phyloP scores from a whole-genome alignment of 2,113 vertebrate species.

The Toxotes chatareus region DNA sequence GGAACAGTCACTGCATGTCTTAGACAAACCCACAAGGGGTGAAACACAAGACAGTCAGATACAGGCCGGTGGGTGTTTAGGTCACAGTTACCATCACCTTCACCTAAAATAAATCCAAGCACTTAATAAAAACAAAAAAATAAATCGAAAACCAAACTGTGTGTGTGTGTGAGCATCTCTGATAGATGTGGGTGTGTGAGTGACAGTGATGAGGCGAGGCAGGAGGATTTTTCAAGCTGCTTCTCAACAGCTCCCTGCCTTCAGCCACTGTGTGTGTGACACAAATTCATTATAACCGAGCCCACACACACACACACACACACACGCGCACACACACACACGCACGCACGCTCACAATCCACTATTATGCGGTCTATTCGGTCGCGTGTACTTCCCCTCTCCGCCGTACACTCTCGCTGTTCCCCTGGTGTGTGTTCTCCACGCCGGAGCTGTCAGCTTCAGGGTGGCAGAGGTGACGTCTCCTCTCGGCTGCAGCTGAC shows the following conservation, averaged over 20 bases:
- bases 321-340: no score
- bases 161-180: slow-evolving; percentile 5
- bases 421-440: background rate
- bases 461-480: slow-evolving; percentile 41
- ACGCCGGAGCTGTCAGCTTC: slow-evolving; percentile 64
- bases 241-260: slow-evolving; percentile 32
- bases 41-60: no score
- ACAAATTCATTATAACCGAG: slow-evolving; percentile 1
- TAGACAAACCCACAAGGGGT: no score
- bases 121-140: no score
- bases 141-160: background rate
- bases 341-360: background rate
- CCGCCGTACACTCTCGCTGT: background rate
- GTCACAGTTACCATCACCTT: no score
- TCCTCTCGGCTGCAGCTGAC: slow-evolving; percentile 73
- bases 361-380: background rate
- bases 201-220: slow-evolving; percentile 38
- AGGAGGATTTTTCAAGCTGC: slow-evolving; percentile 7
- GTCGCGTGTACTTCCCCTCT: background rate
- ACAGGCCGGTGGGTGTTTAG: no score
- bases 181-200: slow-evolving; percentile 37
- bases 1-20: no score
- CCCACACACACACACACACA: slow-evolving; percentile 29
- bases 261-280: background rate
- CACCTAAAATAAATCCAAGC: no score